Conservation (phyloP, 2,113 vertebrate genomes). For the Anser cygnoides region DNA sequence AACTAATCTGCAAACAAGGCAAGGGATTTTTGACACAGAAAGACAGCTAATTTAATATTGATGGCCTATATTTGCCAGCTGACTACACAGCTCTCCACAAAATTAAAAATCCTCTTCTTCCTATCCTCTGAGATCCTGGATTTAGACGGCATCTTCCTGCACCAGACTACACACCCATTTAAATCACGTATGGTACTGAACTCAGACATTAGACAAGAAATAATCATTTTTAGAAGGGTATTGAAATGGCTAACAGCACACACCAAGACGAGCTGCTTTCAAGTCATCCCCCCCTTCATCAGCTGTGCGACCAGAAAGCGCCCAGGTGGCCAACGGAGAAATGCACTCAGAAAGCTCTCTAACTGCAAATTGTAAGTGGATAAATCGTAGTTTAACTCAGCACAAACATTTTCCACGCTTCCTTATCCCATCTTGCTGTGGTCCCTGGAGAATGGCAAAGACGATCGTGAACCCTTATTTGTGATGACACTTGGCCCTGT, state of each 20-base stretch:
- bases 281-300: not conserved
- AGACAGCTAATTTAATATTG: conserved; percentile 56
- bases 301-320: not conserved
- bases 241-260: not conserved
- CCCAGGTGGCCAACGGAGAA: conserved; percentile 44
- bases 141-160: not conserved
- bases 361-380: conserved; percentile 29
- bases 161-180: not conserved
- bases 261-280: not conserved
- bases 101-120: conserved; percentile 44
- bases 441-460: conserved; percentile 1
- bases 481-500: conserved; percentile 23
- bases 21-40: conserved; percentile 2
- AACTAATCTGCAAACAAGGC: conserved; percentile 26
- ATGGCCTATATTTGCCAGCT: conserved; percentile 58
- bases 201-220: not conserved
- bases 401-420: conserved; percentile 38
- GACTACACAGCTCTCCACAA: conserved; percentile 33
- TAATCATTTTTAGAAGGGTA: not conserved
- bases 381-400: conserved; percentile 59
- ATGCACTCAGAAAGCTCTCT: conserved; percentile 45
- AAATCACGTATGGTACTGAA: not conserved
- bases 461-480: conserved; percentile 36
- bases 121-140: not conserved
- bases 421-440: conserved; percentile 5